Evolutionary conservation across 2,113 vertebrate species (phyloP).

Genomic region (Cisticola juncidis): DNA sequence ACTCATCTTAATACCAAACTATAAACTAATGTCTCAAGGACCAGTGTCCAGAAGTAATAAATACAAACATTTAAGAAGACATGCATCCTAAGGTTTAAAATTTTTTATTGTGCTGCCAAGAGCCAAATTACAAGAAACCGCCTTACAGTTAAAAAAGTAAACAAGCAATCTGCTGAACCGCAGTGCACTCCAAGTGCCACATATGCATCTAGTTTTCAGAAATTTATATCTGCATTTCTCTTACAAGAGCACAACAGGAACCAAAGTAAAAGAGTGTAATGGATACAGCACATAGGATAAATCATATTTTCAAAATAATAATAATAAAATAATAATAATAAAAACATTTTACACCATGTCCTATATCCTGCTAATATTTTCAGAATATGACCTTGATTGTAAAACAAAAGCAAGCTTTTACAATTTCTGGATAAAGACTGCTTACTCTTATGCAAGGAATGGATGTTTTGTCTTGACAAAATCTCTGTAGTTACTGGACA

Average conservation of each 20-base stretch:
- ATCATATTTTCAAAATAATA: constrained; percentile 84
- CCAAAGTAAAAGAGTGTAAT: constrained; percentile 84
- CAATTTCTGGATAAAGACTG: constrained; percentile 77
- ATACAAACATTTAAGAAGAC: not conserved
- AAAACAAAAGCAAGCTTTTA: constrained; percentile 85
- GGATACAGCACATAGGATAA: constrained; percentile 86
- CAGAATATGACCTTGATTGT: constrained; percentile 82
- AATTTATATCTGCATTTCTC: constrained; percentile 84
- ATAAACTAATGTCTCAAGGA: not conserved
- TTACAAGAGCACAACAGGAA: constrained; percentile 89
- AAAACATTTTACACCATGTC: constrained; percentile 80
- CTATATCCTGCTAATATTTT: constrained; percentile 83
- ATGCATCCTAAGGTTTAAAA: constrained; percentile 32
- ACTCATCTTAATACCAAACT: not conserved
- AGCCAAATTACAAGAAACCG: constrained; percentile 78
- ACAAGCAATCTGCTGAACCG: constrained; percentile 81
- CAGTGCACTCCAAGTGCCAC: constrained; percentile 84
- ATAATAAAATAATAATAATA: constrained; percentile 77
- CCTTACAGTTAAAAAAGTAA: constrained; percentile 78
- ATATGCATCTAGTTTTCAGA: constrained; percentile 83
- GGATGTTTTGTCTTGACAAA: constrained; percentile 79
- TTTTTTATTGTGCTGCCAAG: constrained; percentile 84
- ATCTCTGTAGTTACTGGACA: constrained; percentile 74
- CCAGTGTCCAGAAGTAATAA: not conserved
- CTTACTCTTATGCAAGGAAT: constrained; percentile 79